These are phyloP conservation scores for Hydra vulgaris DNA, from an alignment of 30 jellyfish, hydroid and myxozoan species.

Conservation along the genomic window DNA sequence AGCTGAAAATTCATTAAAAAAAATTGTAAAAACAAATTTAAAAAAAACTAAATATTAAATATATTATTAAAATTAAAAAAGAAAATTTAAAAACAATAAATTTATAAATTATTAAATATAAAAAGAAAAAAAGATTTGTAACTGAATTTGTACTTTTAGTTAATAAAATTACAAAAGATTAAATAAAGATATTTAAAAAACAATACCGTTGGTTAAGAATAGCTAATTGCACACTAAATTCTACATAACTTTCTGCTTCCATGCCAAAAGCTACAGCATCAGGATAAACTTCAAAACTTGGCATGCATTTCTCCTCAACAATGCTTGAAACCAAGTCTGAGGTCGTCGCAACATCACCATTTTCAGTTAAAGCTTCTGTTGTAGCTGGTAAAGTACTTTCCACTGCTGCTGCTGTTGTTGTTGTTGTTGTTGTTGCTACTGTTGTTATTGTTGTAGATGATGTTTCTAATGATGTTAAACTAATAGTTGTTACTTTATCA, in stretches of 20 bases:
- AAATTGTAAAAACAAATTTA: not conserved
- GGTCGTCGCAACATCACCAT: conserved; percentile 21
- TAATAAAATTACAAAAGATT: too few relatives aligned
- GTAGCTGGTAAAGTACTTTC: conserved; percentile 40
- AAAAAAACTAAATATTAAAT: not conserved
- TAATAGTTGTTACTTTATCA: conserved; percentile 19
- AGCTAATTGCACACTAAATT: conserved; percentile 38
- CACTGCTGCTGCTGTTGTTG: conserved; percentile 39
- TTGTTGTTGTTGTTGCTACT: conserved; percentile 26
- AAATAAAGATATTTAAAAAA: too few relatives aligned
- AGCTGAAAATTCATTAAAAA: conserved; percentile 25
- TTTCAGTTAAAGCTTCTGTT: conserved; percentile 38
- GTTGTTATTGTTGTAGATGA: conserved; percentile 42
- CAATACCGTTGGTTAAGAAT: conserved; percentile 25
- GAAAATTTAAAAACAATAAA: not conserved
- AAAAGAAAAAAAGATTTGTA: too few relatives aligned
- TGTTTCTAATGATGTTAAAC: conserved; percentile 25
- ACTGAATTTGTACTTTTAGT: too few relatives aligned
- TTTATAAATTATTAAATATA: not conserved
- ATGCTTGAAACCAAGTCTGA: conserved; percentile 32
- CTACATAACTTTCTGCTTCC: conserved; percentile 33
- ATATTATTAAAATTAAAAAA: not conserved
- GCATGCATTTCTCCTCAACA: conserved; percentile 29
- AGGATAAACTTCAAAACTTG: conserved; percentile 21
- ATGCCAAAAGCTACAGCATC: conserved; percentile 71